Evolutionary conservation across 2,888 invertebrate genomes (phyloP), one percentile per base, ranked within the genome.

Genomic region (Andricus quercusramuli): DNA sequence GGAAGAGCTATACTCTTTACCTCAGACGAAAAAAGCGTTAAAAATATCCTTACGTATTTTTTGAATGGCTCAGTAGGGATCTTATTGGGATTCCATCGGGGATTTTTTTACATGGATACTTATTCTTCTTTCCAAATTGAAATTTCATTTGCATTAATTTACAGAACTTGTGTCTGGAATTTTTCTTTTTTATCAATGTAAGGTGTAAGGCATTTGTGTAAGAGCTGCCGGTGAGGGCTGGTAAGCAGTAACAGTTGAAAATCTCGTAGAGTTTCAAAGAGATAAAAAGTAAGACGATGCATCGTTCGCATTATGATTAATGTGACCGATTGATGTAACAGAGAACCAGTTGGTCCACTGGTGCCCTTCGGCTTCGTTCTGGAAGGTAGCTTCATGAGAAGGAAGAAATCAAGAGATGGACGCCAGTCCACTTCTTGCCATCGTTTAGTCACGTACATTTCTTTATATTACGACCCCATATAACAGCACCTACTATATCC

Each of bases 341-440:
- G 84, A 85, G 85, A 88, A 89, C 87, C 88, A 89, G 89, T 89
- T 85, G 88, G 85, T 84, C 85, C 85, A 85, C 85, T 83, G 83
- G 85, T 86, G 86, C 87, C 87, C 87, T 86, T 88, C 86, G 88
- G 85, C 86, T 80, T 56, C 81, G 82, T 79, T 83, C 80, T 83
- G 81, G 83, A 86, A 84, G 87, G 82, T 66, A 66, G 29, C 37
- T 32, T 32, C 65, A 66, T 66, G n/a, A 25, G 85, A 70, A 83
- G 85, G 85, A 83, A 81, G 82, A 82, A 86, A 88, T 86, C 86
- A 85, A 86, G 87, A 85, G 86, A 88, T 85, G 87, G 88, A 84
- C 86, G 86, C 87, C 85, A 86, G 81, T 83, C 85, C 67, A 68
- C 44, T 78, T 64, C 66, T 74, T 76, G 78, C 65, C 80, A 81